Evolutionary conservation across 2,797 vertebrate species (phyloP), one percentile per base, ranked within the genome.

Genomic region (Dermochelys coriacea): DNA sequence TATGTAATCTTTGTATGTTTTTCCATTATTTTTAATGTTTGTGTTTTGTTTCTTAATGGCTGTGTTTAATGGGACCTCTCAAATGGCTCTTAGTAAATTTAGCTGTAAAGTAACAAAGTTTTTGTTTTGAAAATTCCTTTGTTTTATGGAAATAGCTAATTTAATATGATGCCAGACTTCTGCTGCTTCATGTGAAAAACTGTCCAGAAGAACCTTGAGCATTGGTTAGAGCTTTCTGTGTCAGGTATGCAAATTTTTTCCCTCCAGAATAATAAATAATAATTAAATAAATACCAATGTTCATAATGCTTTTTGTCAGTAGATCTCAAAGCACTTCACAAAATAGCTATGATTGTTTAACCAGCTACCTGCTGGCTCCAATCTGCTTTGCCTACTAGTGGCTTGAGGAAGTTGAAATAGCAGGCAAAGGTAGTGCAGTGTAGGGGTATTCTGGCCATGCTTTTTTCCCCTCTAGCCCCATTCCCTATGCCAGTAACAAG

Each of bases 21-120:
- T 90, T 47, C 23, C 8, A 82, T 14, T 1, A 2, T 82, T 57
- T 89, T 47, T 61, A 55, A 19, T 50, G 75, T 41, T 12, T 2
- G 10, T 10, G 41, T 82, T 88, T 80, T 64, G 18, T 23, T 94
- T 41, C 71, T 90, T 61, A 23, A 59, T 10, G 51, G 71, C 31
- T 11, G 45, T 61, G 10, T 82, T 50, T 31, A 61, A 29, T 31
- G 29, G 59, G 18, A 68, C 18, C 19, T 83, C 41, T 87, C 59
- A 85, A 94, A 87, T 23, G 0, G 2, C 51, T 27, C 55, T 86
- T 94, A 6, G 34, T 4, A 88, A 94, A 91, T 41, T 41, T 59
- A 27, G 34, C 41, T 85, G 55, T 4, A 85, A 77, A 85, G 89
- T 47, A 92, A 71, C 0, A 0, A 0, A 0, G 1, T 5, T 83